Base-by-base conservation (phyloP, 2,113 vertebrate species). In the Mirounga angustirostris region DNA sequence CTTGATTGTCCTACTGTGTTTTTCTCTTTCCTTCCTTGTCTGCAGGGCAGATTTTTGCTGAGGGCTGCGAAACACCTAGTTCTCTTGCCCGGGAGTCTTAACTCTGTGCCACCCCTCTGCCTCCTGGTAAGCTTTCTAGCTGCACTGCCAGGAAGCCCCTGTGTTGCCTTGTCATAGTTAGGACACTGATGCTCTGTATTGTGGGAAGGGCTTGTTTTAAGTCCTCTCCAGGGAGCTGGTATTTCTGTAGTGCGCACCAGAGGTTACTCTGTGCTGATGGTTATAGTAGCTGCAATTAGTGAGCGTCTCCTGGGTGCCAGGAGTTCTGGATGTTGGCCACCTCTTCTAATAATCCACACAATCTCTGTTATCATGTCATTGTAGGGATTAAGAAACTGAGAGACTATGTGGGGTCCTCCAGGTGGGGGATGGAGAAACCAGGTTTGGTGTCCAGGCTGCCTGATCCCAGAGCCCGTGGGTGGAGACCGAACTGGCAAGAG, bases 321-420 rank as follows among this genome's bases (percentile, higher is more conserved):
- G 56, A 76, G 18, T 46, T 14, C 24, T 21, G 7, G 33, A 5
- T 36, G 0, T 30, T 10, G 81, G 46, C n/a, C 9, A 0, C 92
- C 59, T 73, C 7, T 63, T 61, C 4, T 10, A 46, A 19, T 33
- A 33, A 46, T 33, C 28, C 28, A 14, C 56, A 24, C 3, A 50
- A 40, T 46, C 56, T 43, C 3, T 0, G 0, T 46, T 9, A 1
- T 18, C 1, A 0, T 24, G 28, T 46, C 22, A 14, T 16, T 16
- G 46, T 73, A 24, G 43, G 46, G 63, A 73, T 30, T 24, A 22
- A 65, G 91, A 67, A 67, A 56, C 76, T 36, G 46, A 16, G 83
- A 58, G 59, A 30, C 19, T 7, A 11, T 1, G 1, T 7, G 9
- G 58, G 84, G 24, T 5, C 30, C 50, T 43, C 0, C 50, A 18